phyloP scores from a whole-genome alignment of 2,888 invertebrate genomes.

The Ophion obscuratus region DNA sequence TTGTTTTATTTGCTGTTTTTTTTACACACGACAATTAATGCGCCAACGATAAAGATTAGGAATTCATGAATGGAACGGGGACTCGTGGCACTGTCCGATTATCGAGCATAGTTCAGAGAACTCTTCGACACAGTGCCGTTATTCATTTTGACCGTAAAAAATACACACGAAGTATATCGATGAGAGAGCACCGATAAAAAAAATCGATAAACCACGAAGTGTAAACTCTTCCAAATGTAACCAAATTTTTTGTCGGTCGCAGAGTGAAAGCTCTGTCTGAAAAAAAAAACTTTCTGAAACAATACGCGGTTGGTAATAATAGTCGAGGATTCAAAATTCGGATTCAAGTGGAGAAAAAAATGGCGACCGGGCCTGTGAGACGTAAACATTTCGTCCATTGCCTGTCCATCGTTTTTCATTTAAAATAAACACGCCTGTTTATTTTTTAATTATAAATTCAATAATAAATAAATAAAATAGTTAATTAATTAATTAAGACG shows the following conservation, averaged over 20 bases:
- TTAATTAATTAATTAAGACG: no score
- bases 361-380: no score
- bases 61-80: constrained; percentile 36
- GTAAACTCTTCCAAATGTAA: background rate
- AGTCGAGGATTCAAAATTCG: background rate
- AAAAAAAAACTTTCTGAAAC: background rate
- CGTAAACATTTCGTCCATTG: no score
- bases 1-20: constrained; percentile 15
- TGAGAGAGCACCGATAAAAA: background rate
- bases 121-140: background rate
- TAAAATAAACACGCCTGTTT: no score
- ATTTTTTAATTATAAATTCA: no score
- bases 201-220: background rate
- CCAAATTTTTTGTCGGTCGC: background rate
- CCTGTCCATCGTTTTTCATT: no score
- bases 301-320: background rate
- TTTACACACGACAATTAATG: constrained; percentile 28
- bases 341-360: no score
- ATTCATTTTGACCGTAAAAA: constrained; percentile 24
- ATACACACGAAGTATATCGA: background rate
- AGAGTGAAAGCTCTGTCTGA: background rate
- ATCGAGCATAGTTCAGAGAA: constrained; percentile 49
- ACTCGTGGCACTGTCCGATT: constrained; percentile 6
- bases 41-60: constrained; percentile 33
- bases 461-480: no score